phyloP scores from a whole-genome alignment of 2,113 vertebrate species.

The Numenius arquata region DNA sequence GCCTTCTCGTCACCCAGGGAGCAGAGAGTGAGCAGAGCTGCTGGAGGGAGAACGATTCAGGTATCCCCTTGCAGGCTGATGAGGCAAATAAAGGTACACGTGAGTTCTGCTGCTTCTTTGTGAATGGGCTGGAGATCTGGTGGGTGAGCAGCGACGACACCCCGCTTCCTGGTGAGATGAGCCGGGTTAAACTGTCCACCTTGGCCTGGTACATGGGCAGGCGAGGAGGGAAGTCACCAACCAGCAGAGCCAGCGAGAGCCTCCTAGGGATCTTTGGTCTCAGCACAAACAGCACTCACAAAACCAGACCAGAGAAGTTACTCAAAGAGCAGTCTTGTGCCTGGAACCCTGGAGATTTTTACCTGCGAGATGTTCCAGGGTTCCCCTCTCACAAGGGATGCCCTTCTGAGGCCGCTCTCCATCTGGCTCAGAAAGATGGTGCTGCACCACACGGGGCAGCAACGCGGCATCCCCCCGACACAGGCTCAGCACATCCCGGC shows the following conservation, averaged over 20 bases:
- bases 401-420: neutral
- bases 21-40: neutral
- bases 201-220: rapidly evolving
- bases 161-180: neutral
- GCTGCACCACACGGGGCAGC: neutral
- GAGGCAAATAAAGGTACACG: neutral
- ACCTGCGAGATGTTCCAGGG: neutral
- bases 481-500: neutral
- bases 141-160: neutral
- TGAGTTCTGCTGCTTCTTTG: neutral
- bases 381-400: neutral
- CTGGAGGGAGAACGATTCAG: neutral
- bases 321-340: neutral
- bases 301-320: neutral
- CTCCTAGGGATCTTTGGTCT: neutral
- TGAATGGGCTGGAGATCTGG: neutral
- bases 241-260: neutral
- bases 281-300: neutral
- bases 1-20: neutral
- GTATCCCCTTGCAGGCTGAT: neutral
- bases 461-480: neutral
- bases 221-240: neutral
- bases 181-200: neutral
- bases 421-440: neutral
- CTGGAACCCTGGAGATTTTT: neutral